Conservation (phyloP, 2,113 vertebrate species). For the Siniperca knerii region DNA sequence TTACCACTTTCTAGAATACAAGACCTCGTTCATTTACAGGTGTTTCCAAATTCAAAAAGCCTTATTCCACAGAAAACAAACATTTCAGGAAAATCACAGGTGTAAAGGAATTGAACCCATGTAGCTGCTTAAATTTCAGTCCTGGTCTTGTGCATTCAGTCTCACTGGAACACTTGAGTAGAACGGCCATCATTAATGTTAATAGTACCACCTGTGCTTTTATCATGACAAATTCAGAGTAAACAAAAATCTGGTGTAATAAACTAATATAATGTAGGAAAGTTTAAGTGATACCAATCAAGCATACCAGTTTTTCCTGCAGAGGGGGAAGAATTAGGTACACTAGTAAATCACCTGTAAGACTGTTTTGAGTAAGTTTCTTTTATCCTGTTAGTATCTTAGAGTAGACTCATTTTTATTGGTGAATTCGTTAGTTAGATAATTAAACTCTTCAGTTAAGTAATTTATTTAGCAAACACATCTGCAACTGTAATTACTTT, state of each 20-base stretch:
- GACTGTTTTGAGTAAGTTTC: neutral
- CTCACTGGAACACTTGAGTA: neutral
- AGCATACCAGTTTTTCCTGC: too few relatives aligned
- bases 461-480: too few relatives aligned
- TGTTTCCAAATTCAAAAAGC: neutral
- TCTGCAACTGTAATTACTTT: too few relatives aligned
- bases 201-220: neutral
- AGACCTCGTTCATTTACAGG: neutral
- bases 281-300: too few relatives aligned
- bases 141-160: neutral
- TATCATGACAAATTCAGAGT: too few relatives aligned
- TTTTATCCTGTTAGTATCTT: neutral
- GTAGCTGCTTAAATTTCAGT: neutral
- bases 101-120: neutral
- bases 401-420: too few relatives aligned
- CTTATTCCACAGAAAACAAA: neutral
- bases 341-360: neutral
- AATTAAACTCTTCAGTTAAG: too few relatives aligned
- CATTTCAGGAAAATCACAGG: neutral
- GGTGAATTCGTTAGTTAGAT: neutral
- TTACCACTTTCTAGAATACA: neutral
- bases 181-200: neutral
- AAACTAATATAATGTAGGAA: too few relatives aligned
- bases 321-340: too few relatives aligned
- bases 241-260: too few relatives aligned